Evolutionary conservation across 1,140 invertebrate species (phyloP).

Genomic region (Drosophila grimshawi): DNA sequence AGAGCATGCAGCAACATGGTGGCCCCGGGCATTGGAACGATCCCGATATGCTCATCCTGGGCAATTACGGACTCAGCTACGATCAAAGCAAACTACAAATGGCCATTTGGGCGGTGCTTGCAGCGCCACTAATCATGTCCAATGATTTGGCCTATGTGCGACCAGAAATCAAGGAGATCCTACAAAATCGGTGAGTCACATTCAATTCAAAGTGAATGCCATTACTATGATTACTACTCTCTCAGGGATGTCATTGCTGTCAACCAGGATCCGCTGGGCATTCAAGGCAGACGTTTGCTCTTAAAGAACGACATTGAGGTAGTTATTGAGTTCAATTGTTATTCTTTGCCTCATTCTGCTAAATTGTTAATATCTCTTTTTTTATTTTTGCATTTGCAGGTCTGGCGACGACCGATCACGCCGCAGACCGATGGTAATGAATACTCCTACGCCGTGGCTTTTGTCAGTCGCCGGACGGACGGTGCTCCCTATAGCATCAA

Average conservation of each 20-base stretch:
- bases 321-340: conserved; percentile 30
- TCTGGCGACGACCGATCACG: conserved; percentile 94
- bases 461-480: conserved; percentile 92
- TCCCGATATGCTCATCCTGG: conserved; percentile 94
- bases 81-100: conserved; percentile 94
- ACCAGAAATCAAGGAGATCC: conserved; percentile 90
- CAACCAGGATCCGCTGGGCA: conserved; percentile 93
- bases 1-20: conserved; percentile 88
- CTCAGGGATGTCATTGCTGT: conserved; percentile 91
- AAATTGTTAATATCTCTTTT: conserved; percentile 82
- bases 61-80: conserved; percentile 93
- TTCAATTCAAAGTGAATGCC: neutral
- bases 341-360: conserved; percentile 37
- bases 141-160: conserved; percentile 91
- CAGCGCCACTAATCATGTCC: conserved; percentile 95
- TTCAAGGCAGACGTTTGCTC: conserved; percentile 85
- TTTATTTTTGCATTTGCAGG: conserved; percentile 85
- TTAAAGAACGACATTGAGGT: conserved; percentile 93
- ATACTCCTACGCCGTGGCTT: conserved; percentile 95
- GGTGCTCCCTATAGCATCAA: conserved; percentile 86
- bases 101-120: conserved; percentile 95
- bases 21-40: conserved; percentile 96
- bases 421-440: conserved; percentile 89
- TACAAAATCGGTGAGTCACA: conserved; percentile 87
- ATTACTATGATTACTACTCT: conserved; percentile 24